A percentile compares a stretch with the other conserved stretches of the same genome.
Conservation (phyloP, 2,888 invertebrate genomes). For the Amphipoea lucens region DNA sequence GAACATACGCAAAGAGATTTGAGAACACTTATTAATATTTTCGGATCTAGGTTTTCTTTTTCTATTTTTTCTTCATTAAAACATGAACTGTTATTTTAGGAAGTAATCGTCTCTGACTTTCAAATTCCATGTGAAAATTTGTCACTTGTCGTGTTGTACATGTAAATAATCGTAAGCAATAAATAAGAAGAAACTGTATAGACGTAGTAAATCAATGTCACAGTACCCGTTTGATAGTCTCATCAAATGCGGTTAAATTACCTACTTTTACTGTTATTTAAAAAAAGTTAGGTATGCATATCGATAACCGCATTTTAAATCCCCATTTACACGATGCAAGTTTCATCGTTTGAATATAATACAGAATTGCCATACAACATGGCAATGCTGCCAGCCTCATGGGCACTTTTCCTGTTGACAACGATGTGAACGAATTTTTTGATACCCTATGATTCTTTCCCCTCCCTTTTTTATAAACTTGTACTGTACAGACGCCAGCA, state of each 20-base stretch:
- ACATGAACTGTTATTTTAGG: constrained; percentile 1
- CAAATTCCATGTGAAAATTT: constrained; percentile 24
- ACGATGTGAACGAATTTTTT: too few species aligned
- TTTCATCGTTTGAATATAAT: too few species aligned
- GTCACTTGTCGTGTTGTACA: constrained; percentile 4
- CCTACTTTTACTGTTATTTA: constrained; percentile 22
- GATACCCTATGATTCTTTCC: too few species aligned
- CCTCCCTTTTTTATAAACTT: too few species aligned
- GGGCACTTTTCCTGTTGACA: too few species aligned
- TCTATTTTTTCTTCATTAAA: constrained; percentile 3
- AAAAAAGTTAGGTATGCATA: not conserved
- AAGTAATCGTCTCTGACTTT: constrained; percentile 2
- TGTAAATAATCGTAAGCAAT: constrained; percentile 32
- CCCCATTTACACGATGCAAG: not conserved
- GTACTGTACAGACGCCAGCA: too few species aligned
- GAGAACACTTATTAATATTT: not conserved
- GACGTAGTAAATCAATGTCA: constrained; percentile 45
- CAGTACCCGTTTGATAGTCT: constrained; percentile 29
- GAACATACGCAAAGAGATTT: not conserved
- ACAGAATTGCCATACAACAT: too few species aligned
- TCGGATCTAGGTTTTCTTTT: not conserved
- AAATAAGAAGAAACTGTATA: constrained; percentile 42
- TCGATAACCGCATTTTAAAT: constrained; percentile 4
- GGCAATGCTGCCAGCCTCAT: too few species aligned
- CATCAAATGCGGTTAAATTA: constrained; percentile 27